A percentile compares a stretch with the other conserved stretches of the same genome.
These are phyloP conservation scores for Lycorma delicatula DNA, from an alignment of 1,140 invertebrate species.

Conservation along the genomic window DNA sequence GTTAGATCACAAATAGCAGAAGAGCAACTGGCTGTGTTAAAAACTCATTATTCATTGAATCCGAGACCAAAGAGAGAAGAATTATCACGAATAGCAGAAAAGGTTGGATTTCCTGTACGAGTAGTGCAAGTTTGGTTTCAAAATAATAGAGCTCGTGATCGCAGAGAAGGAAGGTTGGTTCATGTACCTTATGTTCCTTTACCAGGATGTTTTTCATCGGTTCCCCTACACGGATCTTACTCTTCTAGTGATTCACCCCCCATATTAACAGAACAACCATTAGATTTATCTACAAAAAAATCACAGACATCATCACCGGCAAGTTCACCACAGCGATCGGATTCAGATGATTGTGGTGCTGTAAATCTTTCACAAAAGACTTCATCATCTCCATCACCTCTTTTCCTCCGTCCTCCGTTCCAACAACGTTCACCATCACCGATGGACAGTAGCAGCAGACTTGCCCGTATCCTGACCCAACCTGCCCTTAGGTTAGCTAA, in stretches of 20 bases:
- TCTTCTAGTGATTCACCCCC: constrained; percentile 29
- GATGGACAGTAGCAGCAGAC: constrained; percentile 24
- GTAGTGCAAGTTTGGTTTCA: constrained; percentile 99
- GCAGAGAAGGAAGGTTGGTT: constrained; percentile 58
- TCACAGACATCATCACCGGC: constrained; percentile 40
- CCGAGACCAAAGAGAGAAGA: constrained; percentile 89
- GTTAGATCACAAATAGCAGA: constrained; percentile 90
- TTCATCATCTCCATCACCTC: constrained; percentile 7
- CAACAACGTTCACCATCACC: constrained; percentile 23
- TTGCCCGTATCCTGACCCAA: constrained; percentile 42
- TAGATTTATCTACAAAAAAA: constrained; percentile 80
- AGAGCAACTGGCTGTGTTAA: constrained; percentile 80
- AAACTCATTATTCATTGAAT: constrained; percentile 81
- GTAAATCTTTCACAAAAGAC: constrained; percentile 33
- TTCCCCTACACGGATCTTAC: constrained; percentile 19
- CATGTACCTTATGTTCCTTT: constrained; percentile 41
- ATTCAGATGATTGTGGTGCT: constrained; percentile 24
- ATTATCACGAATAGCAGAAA: constrained; percentile 77
- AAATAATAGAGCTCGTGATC: constrained; percentile 88
- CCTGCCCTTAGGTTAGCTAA: constrained; percentile 29
- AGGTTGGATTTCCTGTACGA: constrained; percentile 80
- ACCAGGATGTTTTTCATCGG: constrained; percentile 12
- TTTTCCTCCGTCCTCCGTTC: constrained; percentile 20
- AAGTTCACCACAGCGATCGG: constrained; percentile 32
- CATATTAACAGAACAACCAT: constrained; percentile 59